These are phyloP conservation scores for Sabatieria punctata DNA, from an alignment of 2,888 invertebrate genomes.

Conservation along the genomic window DNA sequence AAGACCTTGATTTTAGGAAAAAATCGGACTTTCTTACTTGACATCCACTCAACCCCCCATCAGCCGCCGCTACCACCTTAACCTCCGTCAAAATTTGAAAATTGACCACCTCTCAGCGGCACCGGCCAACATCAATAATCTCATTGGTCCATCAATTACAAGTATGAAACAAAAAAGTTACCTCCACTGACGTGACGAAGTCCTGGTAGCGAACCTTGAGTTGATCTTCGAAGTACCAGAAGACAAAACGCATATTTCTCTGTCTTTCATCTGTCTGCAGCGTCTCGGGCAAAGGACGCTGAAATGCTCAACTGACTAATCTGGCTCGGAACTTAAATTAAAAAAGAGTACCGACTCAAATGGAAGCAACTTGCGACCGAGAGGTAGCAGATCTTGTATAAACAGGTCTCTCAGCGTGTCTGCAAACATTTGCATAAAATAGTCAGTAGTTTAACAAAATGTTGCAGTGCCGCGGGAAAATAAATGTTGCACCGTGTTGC, in stretches of 20 bases:
- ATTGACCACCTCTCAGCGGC: too few relatives aligned
- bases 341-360: slow-evolving; percentile 41
- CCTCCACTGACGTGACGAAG: slow-evolving; percentile 54
- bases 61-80: too few relatives aligned
- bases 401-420: slow-evolving; percentile 62
- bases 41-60: too few relatives aligned
- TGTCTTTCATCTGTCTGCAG: too few relatives aligned
- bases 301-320: background rate
- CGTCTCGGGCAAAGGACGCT: slow-evolving; percentile 9
- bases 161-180: slow-evolving; percentile 12
- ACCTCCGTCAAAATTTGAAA: too few relatives aligned
- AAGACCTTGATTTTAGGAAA: slow-evolving; percentile 6
- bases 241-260: slow-evolving; percentile 30
- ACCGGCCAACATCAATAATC: too few relatives aligned
- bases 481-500: background rate
- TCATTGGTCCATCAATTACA: too few relatives aligned
- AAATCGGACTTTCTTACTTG: too few relatives aligned
- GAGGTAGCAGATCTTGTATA: slow-evolving; percentile 46
- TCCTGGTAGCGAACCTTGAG: slow-evolving; percentile 55
- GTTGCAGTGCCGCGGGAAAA: background rate
- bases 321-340: too few relatives aligned
- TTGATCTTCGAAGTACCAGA: slow-evolving; percentile 76
- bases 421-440: slow-evolving; percentile 33
- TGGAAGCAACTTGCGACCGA: slow-evolving; percentile 46
- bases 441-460: background rate